phyloP scores from a whole-genome alignment of 2,888 invertebrate species.

The Entomobrya multifasciata region DNA sequence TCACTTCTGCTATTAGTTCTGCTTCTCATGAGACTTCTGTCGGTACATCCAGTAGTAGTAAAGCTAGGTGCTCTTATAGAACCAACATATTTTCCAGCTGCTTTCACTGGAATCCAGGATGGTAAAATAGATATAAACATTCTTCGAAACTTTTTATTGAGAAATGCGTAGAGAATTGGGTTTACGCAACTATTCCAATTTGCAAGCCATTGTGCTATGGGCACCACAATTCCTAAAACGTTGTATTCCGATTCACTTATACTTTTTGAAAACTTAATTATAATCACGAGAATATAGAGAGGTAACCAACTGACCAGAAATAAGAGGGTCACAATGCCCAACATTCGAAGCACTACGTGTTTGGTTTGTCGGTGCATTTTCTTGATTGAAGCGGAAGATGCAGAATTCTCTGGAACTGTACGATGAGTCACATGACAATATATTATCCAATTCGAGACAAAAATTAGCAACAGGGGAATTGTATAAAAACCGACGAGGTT shows the following conservation, averaged over 20 bases:
- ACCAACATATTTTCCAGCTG: too few relatives aligned
- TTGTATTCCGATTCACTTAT: slow-evolving; percentile 89
- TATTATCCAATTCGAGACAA: slow-evolving; percentile 94
- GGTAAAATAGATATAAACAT: slow-evolving; percentile 84
- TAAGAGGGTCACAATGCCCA: slow-evolving; percentile 94
- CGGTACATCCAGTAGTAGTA: too few relatives aligned
- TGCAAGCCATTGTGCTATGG: slow-evolving; percentile 95
- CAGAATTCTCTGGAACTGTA: slow-evolving; percentile 87
- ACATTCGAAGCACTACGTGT: slow-evolving; percentile 96
- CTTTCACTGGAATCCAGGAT: too few relatives aligned
- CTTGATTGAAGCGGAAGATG: slow-evolving; percentile 81
- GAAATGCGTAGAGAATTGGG: slow-evolving; percentile 96
- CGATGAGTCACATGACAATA: slow-evolving; percentile 94
- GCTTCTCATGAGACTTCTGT: too few relatives aligned
- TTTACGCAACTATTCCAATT: slow-evolving; percentile 97
- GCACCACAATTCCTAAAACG: slow-evolving; percentile 88
- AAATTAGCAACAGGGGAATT: slow-evolving; percentile 93
- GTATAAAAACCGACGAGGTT: slow-evolving; percentile 95
- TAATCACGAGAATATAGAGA: slow-evolving; percentile 92
- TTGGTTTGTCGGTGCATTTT: slow-evolving; percentile 93
- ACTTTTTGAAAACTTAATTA: slow-evolving; percentile 89
- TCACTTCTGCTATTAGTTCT: too few relatives aligned
- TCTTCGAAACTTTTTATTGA: slow-evolving; percentile 96
- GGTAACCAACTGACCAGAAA: slow-evolving; percentile 97
- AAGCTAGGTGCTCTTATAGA: too few relatives aligned